Base-by-base conservation (phyloP, 2,797 vertebrate species). In the Phylloscopus collybita region DNA sequence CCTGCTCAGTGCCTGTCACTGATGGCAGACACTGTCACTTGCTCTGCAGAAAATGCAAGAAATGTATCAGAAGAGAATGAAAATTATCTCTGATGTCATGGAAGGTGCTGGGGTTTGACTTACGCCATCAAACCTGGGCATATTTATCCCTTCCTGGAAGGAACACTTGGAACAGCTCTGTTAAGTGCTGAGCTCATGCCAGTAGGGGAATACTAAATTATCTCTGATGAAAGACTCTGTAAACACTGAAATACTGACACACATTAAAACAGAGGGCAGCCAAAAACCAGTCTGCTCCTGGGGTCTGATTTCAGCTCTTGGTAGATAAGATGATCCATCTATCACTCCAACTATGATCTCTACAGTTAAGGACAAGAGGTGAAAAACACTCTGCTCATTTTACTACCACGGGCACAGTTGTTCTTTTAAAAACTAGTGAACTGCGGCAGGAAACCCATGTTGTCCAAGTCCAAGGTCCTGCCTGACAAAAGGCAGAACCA, bases 131-230 rank as follows among this genome's bases (percentile, higher is more conserved):
- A 94, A 93, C 59, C 78, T 59, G 56, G 56, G 66, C 66, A 42
- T 90, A 92, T 93, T 93, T 96, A 93, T 93, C 36, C 64, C 83
- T 95, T 93, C 86, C 90, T 90, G 91, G 86, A 95, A 96, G 81
- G 90, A 92, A 80, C 19, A 53, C 86, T 93, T 2, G 0, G 88
- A 96, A 86, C 75, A 45, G 44, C 94, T 95, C 72, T 78, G 86
- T 85, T 94, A 96, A 95, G 84, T 72, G 83, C 74, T 82, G 94
- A 92, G 81, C 75, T 93, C 54, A 56, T 74, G 65, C 90, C 92
- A 93, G 27, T 71, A 76, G 71, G 78, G 74, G 60, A 93, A 64
- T 2, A 66, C 64, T 42, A 70, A 85, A 94, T 86, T 88, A 81
- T 47, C 56, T 76, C 78, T 47, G 50, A 80, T 64, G 71, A 88